Conservation (phyloP, 2,113 vertebrate genomes). For the Hassar affinis region DNA sequence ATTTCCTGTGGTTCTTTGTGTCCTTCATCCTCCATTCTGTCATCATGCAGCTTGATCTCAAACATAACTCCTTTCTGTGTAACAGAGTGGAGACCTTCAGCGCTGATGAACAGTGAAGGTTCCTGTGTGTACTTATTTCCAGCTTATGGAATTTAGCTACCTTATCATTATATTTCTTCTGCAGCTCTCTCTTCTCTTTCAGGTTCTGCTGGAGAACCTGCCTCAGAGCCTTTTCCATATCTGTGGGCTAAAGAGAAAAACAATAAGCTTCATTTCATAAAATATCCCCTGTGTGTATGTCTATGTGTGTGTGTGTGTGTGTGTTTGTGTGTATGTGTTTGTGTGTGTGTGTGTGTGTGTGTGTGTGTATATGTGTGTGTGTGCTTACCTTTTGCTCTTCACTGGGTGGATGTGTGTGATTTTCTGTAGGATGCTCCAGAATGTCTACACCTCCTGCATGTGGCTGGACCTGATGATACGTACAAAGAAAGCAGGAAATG, state of each 20-base stretch:
- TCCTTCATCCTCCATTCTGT: conserved; percentile 45
- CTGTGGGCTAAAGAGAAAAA: conserved; percentile 63
- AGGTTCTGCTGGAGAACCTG: conserved; percentile 63
- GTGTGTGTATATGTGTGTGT: no score
- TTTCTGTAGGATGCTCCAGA: conserved; percentile 63
- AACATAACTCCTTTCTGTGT: conserved; percentile 85
- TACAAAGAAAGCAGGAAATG: not conserved
- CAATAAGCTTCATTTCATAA: not conserved
- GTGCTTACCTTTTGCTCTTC: conserved; percentile 28
- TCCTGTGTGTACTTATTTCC: not conserved
- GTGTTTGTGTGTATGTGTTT: no score
- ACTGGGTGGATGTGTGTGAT: not conserved
- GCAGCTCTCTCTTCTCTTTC: conserved; percentile 58
- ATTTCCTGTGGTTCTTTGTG: conserved; percentile 15
- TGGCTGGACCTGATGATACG: conserved; percentile 35
- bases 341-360: no score
- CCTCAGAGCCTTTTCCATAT: conserved; percentile 66
- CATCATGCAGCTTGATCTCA: conserved; percentile 80
- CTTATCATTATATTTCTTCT: conserved; percentile 69
- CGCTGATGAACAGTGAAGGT: not conserved
- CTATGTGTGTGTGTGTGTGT: no score
- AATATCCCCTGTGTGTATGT: not conserved
- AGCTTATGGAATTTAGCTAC: conserved; percentile 54
- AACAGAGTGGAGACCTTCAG: conserved; percentile 22
- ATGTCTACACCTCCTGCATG: conserved; percentile 68